Evolutionary conservation across 1,140 invertebrate genomes (phyloP).

Genomic region (Magallana ariakensis): DNA sequence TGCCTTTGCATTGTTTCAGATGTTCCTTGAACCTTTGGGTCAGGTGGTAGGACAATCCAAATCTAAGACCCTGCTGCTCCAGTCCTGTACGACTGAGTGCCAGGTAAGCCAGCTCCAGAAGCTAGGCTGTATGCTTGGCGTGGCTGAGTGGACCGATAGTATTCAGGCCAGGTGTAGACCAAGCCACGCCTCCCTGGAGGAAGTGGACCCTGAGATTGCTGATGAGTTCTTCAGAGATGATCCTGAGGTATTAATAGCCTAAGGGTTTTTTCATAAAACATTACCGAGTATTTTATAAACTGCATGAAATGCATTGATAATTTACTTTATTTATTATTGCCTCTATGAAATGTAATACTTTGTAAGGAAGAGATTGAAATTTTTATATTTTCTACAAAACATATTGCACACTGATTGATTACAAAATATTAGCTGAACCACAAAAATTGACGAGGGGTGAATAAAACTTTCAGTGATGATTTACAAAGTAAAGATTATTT

Average conservation of each 20-base stretch:
- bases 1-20: constrained; percentile 54
- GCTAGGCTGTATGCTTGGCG: constrained; percentile 73
- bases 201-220: constrained; percentile 57
- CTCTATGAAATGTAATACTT: too few species aligned
- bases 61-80: constrained; percentile 70
- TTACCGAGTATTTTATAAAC: too few species aligned
- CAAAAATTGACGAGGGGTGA: too few species aligned
- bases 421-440: too few species aligned
- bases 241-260: background rate
- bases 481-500: background rate
- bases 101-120: constrained; percentile 62
- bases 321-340: too few species aligned
- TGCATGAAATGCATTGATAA: too few species aligned
- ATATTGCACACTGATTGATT: too few species aligned
- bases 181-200: constrained; percentile 56
- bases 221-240: constrained; percentile 49
- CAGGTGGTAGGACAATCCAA: constrained; percentile 75
- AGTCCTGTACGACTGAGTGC: constrained; percentile 57
- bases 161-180: constrained; percentile 60
- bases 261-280: too few species aligned
- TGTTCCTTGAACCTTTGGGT: constrained; percentile 77
- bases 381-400: too few species aligned
- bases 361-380: too few species aligned
- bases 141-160: constrained; percentile 72
- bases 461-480: too few species aligned